These are phyloP conservation scores for Carassius auratus DNA, from an alignment of 2,113 vertebrate species.

Conservation along the genomic window DNA sequence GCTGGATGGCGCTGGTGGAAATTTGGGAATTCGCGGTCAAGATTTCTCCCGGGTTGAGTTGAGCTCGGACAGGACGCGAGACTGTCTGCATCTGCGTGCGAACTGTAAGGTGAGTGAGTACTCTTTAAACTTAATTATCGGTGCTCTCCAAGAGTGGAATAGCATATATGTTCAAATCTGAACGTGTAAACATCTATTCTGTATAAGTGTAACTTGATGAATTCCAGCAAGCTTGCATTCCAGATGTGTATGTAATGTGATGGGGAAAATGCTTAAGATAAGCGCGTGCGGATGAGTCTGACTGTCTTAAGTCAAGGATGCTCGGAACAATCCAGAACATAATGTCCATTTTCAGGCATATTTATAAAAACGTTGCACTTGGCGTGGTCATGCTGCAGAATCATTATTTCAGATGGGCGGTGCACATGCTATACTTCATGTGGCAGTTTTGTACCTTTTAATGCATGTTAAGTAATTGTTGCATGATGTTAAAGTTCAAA, in stretches of 20 bases:
- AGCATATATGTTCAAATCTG: background rate
- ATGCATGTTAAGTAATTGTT: background rate
- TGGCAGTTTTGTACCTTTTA: background rate
- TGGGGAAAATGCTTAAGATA: constrained; percentile 13
- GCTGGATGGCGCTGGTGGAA: constrained; percentile 62
- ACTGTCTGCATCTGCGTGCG: constrained; percentile 29
- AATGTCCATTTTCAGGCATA: constrained; percentile 20
- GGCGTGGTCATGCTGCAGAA: constrained; percentile 38
- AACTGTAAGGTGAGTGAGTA: constrained; percentile 56
- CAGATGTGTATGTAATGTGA: constrained; percentile 52
- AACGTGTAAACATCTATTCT: background rate
- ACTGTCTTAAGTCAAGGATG: constrained; percentile 7
- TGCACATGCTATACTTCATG: background rate
- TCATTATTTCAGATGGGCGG: background rate
- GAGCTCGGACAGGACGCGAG: constrained; percentile 53
- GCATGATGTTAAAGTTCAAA: background rate
- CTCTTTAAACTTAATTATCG: constrained; percentile 50
- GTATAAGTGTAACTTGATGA: constrained; percentile 45
- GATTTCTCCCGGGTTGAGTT: constrained; percentile 44
- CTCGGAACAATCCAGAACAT: constrained; percentile 1
- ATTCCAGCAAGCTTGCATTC: constrained; percentile 9
- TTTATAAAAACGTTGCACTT: constrained; percentile 31
- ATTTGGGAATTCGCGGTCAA: constrained; percentile 45
- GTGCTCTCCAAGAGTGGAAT: background rate
- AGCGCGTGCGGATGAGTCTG: background rate